Evolutionary conservation across 1,140 invertebrate genomes (phyloP).

Genomic region (Drosophila simulans): DNA sequence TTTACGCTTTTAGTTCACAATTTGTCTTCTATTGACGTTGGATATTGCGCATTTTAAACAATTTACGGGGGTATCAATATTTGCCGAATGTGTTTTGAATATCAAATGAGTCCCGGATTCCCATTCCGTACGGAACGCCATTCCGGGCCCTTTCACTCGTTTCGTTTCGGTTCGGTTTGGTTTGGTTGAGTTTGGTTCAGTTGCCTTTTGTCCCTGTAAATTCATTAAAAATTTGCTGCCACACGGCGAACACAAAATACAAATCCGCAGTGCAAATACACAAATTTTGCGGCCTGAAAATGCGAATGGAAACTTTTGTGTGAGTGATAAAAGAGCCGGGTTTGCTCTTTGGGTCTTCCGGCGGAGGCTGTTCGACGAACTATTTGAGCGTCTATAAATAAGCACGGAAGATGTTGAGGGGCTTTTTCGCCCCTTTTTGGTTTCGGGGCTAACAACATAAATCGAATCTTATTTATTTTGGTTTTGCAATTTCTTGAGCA

Average conservation of each 20-base stretch:
- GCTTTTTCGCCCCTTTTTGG: conserved; percentile 19
- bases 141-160: conserved; percentile 27
- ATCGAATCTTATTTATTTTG: conserved; percentile 83
- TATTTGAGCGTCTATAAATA: conserved; percentile 79
- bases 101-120: conserved; percentile 63
- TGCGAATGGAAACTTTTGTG: conserved; percentile 41
- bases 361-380: conserved; percentile 34
- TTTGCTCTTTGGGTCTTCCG: conserved; percentile 25
- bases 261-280: conserved; percentile 78
- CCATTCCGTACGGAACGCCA: conserved; percentile 20
- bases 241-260: conserved; percentile 66
- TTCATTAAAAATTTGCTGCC: conserved; percentile 80
- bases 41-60: conserved; percentile 78
- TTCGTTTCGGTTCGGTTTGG: conserved; percentile 9
- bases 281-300: conserved; percentile 74
- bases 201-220: conserved; percentile 53
- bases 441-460: conserved; percentile 59
- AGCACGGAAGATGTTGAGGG: conserved; percentile 66
- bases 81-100: conserved; percentile 84
- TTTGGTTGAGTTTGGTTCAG: conserved; percentile 2
- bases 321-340: conserved; percentile 50
- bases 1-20: conserved; percentile 73
- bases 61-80: conserved; percentile 83
- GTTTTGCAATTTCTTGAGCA: conserved; percentile 74
- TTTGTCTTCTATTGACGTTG: conserved; percentile 70